Conservation (phyloP, 1,140 invertebrate genomes). For the Aphaenogaster floridana region DNA sequence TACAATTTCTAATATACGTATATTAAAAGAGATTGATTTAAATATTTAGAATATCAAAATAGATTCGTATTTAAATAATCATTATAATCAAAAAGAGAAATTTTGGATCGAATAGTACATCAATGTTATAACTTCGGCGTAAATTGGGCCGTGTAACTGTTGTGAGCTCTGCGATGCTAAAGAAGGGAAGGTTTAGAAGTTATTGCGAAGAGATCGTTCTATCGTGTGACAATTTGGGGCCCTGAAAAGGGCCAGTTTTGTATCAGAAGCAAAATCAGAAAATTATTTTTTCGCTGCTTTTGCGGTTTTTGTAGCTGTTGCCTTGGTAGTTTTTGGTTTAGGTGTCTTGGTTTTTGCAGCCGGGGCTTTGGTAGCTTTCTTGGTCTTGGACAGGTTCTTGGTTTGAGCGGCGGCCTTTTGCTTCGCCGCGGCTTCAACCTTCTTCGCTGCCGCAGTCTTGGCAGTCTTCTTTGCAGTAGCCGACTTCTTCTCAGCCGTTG, state of each 20-base stretch:
- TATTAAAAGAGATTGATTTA: too few relatives aligned
- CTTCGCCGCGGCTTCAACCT: constrained; percentile 49
- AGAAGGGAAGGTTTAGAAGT: neutral
- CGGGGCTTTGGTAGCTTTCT: constrained; percentile 67
- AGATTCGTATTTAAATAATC: too few relatives aligned
- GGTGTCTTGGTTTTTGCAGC: constrained; percentile 69
- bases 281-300: constrained; percentile 73
- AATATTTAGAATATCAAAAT: too few relatives aligned
- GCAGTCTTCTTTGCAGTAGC: constrained; percentile 23
- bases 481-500: constrained; percentile 48
- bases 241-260: constrained; percentile 74
- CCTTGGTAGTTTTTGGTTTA: constrained; percentile 65
- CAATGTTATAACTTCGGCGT: too few relatives aligned
- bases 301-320: neutral
- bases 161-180: neutral
- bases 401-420: constrained; percentile 37
- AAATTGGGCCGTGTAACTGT: too few relatives aligned
- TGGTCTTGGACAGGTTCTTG: constrained; percentile 63
- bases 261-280: neutral
- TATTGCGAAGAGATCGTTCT: neutral
- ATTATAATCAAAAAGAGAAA: too few relatives aligned
- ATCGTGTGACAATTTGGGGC: constrained; percentile 47
- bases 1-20: too few relatives aligned
- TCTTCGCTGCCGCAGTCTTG: constrained; percentile 47
- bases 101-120: too few relatives aligned